Evolutionary conservation across 23 tunicate species (phyloP).

Genomic region (Oikopleura vanhoeffeni): DNA sequence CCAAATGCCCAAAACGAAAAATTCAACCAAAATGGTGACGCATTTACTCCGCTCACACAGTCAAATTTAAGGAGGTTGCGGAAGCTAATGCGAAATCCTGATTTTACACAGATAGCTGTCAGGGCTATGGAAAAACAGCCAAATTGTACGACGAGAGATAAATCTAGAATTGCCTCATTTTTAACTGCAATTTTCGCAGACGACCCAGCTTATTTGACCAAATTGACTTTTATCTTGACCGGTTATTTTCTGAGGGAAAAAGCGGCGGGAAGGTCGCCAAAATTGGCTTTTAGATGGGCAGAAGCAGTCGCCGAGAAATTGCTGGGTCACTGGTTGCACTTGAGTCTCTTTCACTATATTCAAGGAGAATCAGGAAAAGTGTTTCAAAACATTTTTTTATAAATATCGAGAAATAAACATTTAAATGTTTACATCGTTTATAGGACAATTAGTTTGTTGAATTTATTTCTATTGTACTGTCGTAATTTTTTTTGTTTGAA

Average conservation of each 20-base stretch:
- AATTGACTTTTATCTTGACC: not conserved
- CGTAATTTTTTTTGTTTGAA: no score
- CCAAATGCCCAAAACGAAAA: not conserved
- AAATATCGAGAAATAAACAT: no score
- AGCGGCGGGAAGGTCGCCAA: not conserved
- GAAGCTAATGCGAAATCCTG: not conserved
- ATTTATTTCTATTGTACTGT: no score
- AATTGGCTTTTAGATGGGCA: not conserved
- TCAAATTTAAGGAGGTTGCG: not conserved
- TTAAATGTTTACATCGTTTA: no score
- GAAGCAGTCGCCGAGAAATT: not conserved
- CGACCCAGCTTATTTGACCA: not conserved
- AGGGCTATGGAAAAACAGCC: not conserved
- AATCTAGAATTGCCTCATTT: not conserved
- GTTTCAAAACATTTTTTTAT: no score
- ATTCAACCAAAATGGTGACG: no score
- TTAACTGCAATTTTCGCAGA: not conserved
- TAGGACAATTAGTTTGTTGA: no score
- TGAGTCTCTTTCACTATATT: not conserved
- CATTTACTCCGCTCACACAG: not conserved
- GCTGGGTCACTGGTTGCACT: not conserved
- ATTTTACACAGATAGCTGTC: not conserved
- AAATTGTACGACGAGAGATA: not conserved
- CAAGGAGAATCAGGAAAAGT: no score
- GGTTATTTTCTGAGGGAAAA: not conserved